Evolutionary conservation across 2,888 invertebrate species (phyloP).

Genomic region (Cepaea hortensis): DNA sequence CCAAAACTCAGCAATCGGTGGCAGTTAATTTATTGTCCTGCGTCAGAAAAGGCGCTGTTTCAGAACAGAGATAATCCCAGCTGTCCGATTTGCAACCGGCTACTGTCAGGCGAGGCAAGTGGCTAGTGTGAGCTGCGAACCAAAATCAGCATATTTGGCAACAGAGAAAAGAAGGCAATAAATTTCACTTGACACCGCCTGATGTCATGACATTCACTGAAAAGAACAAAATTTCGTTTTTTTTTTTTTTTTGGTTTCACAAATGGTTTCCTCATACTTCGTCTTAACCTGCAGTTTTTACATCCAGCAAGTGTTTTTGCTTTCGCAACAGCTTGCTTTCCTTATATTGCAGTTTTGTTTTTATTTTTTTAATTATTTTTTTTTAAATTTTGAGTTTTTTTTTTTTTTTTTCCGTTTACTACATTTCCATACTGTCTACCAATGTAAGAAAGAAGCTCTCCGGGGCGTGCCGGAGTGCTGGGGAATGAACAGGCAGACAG

Average conservation of each 20-base stretch:
- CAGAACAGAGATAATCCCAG: slow-evolving; percentile 27
- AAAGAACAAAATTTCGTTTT: slow-evolving; percentile 5
- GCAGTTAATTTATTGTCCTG: slow-evolving; percentile 5
- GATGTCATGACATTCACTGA: slow-evolving; percentile 28
- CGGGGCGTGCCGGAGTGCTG: no score
- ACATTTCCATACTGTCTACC: no score
- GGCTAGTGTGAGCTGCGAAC: slow-evolving; percentile 23
- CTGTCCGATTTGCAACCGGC: slow-evolving; percentile 32
- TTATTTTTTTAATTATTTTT: no score
- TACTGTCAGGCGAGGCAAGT: slow-evolving; percentile 27
- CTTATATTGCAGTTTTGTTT: no score
- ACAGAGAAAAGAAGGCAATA: slow-evolving; percentile 7
- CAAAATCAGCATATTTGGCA: slow-evolving; percentile 43
- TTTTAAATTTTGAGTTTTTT: no score
- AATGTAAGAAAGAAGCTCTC: no score
- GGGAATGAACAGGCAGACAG: no score
- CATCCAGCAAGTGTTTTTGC: neutral
- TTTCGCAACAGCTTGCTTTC: no score
- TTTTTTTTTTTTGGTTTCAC: neutral
- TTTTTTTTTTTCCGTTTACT: no score
- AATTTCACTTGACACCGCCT: slow-evolving; percentile 41
- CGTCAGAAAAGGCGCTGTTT: neutral
- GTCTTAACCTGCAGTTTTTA: neutral
- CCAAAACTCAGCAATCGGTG: neutral
- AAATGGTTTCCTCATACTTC: neutral